phyloP scores from a whole-genome alignment of 1,140 invertebrate species.

The Epicauta chinensis region DNA sequence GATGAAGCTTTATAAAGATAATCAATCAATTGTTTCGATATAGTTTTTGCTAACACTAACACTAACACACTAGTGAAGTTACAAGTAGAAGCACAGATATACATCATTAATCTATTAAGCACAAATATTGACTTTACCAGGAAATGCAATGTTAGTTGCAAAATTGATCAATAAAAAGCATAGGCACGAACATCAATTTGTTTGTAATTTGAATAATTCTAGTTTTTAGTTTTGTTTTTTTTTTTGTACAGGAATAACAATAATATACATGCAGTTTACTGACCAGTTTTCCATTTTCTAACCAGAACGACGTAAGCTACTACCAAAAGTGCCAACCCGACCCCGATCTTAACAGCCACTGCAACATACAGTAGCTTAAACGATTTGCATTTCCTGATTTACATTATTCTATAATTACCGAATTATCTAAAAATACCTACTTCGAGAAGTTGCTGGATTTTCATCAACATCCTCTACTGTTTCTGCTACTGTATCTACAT shows the following conservation, averaged over 20 bases:
- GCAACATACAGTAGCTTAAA: conserved; percentile 48
- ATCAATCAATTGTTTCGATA: too few relatives aligned
- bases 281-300: conserved; percentile 44
- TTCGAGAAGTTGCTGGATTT: conserved; percentile 34
- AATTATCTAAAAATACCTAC: conserved; percentile 31
- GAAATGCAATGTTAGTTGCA: conserved; percentile 38
- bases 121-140: conserved; percentile 23
- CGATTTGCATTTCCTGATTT: conserved; percentile 36
- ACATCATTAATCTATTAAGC: too few relatives aligned
- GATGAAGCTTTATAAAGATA: too few relatives aligned
- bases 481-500: conserved; percentile 40
- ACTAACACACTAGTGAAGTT: too few relatives aligned
- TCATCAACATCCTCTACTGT: conserved; percentile 41
- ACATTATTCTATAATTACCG: conserved; percentile 19
- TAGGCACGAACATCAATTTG: conserved; percentile 18
- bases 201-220: not conserved
- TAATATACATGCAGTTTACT: conserved; percentile 33
- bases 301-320: conserved; percentile 68
- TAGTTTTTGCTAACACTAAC: too few relatives aligned
- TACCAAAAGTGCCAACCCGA: conserved; percentile 67
- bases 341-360: conserved; percentile 72
- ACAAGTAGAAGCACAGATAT: too few relatives aligned
- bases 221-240: conserved; percentile 3
- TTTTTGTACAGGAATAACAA: conserved; percentile 14
- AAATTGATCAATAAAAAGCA: conserved; percentile 23